A percentile compares a stretch with the other conserved stretches of the same genome.
These are phyloP conservation scores for Drosophila grimshawi DNA, from an alignment of 1,140 invertebrate species.

Conservation along the genomic window DNA sequence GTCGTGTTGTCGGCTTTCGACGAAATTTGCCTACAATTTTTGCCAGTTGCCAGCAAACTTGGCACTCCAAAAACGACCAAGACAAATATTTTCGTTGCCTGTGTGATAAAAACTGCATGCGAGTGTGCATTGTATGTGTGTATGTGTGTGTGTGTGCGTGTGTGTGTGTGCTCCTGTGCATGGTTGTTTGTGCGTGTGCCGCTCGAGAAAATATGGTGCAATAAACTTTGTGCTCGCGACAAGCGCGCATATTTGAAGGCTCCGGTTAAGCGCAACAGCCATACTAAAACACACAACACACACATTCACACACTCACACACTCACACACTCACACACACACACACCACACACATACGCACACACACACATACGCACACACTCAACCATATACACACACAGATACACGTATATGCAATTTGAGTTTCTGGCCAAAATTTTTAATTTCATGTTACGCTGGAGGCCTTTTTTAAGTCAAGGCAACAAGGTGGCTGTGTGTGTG, in stretches of 20 bases:
- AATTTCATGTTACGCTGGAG: constrained; percentile 61
- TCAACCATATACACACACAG: not conserved
- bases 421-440: constrained; percentile 64
- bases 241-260: constrained; percentile 72
- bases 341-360: constrained; percentile 7
- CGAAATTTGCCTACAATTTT: constrained; percentile 69
- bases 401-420: constrained; percentile 16
- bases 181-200: constrained; percentile 38
- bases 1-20: constrained; percentile 62
- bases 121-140: not conserved
- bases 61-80: constrained; percentile 48
- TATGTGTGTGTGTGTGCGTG: not conserved
- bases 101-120: constrained; percentile 61
- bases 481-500: constrained; percentile 6
- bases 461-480: constrained; percentile 54
- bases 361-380: constrained; percentile 10
- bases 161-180: constrained; percentile 7
- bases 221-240: constrained; percentile 70
- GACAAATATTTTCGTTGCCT: constrained; percentile 69
- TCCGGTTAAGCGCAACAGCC: constrained; percentile 55
- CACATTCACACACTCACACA: constrained; percentile 11
- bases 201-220: constrained; percentile 73
- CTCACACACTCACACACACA: constrained; percentile 15
- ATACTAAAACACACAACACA: not conserved
- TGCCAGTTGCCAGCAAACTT: constrained; percentile 55